Base-by-base conservation (phyloP, 2,797 vertebrate species). In the Anguilla pacifica region DNA sequence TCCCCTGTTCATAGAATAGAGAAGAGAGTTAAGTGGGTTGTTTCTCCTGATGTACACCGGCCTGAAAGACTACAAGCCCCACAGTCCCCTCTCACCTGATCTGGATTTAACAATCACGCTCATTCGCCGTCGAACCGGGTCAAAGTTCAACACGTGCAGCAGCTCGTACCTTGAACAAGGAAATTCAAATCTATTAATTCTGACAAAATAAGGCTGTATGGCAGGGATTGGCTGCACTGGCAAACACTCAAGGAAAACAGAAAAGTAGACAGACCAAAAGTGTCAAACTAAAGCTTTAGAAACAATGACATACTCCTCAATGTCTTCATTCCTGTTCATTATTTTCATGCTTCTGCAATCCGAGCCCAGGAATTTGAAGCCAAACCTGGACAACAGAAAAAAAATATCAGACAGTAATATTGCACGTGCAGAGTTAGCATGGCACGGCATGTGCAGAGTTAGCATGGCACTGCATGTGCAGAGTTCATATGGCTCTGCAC, bases 131-230 rank as follows among this genome's bases (percentile, higher is more conserved):
- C 98, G 97, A 83, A 98, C 96, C 0, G 98, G 96, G 92, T 99
- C 98, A 86, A 99, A 99, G 93, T 98, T 97, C 93, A 99, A 90
- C 88, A 98, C 97, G 0, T 99, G 98, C 87, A 99, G 98, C 88
- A 98, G 96, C 0, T 99, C 96, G 55, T 98, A 99, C 91, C 98
- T 99, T n/a, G 15, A 55, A 84, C 53, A 59, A 61, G 51, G 59
- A 67, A 7, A 87, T 49, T 53, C 61, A 28, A 61, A 51, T 49
- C 9, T 17, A 11, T 59, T 19, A 81, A 35, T 25, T 15, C 2
- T 25, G 25, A 53, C 35, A 81, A 74, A 84, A 11, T 46, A 55
- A 83, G 82, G 49, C 1, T 43, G 74, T 39, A 79, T 79, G 31
- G 17, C 17, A 3, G 74, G 17, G 28, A 31, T 1, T 83, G 6